phyloP scores from a whole-genome alignment of 2,888 invertebrate species.

The Drosophila aldrichi region DNA sequence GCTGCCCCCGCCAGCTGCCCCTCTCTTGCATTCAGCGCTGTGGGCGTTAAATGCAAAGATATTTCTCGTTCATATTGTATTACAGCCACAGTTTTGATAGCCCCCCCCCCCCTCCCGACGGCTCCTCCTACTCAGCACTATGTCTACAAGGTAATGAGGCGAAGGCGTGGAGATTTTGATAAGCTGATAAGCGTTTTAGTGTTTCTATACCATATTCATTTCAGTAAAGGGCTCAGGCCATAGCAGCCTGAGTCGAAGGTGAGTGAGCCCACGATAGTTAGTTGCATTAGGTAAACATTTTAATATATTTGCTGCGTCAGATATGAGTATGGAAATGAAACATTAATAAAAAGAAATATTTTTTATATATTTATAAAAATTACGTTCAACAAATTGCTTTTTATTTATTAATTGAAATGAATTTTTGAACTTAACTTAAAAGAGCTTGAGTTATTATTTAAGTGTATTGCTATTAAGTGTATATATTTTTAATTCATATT shows the following conservation, averaged over 20 bases:
- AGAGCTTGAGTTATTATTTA: too few relatives aligned
- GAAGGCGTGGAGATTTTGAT: constrained; percentile 62
- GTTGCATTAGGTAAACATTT: background rate
- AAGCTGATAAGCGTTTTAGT: constrained; percentile 59
- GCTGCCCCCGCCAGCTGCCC: background rate
- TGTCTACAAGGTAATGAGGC: constrained; percentile 43
- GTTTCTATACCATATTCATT: constrained; percentile 9
- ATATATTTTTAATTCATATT: too few relatives aligned
- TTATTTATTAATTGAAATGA: too few relatives aligned
- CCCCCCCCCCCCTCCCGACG: too few relatives aligned
- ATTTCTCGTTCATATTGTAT: constrained; percentile 56
- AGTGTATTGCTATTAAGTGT: too few relatives aligned
- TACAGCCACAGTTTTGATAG: constrained; percentile 51
- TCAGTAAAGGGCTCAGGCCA: background rate
- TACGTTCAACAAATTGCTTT: too few relatives aligned
- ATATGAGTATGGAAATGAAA: too few relatives aligned
- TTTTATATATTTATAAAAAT: too few relatives aligned
- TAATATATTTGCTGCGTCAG: background rate
- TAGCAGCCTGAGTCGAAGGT: background rate
- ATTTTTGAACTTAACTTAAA: too few relatives aligned
- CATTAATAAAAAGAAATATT: too few relatives aligned
- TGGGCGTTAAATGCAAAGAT: constrained; percentile 57
- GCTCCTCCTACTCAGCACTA: background rate
- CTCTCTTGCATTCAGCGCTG: constrained; percentile 6
- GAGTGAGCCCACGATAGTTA: background rate